Base-by-base conservation (phyloP, 2,797 vertebrate genomes). In the Cygnus olor region DNA sequence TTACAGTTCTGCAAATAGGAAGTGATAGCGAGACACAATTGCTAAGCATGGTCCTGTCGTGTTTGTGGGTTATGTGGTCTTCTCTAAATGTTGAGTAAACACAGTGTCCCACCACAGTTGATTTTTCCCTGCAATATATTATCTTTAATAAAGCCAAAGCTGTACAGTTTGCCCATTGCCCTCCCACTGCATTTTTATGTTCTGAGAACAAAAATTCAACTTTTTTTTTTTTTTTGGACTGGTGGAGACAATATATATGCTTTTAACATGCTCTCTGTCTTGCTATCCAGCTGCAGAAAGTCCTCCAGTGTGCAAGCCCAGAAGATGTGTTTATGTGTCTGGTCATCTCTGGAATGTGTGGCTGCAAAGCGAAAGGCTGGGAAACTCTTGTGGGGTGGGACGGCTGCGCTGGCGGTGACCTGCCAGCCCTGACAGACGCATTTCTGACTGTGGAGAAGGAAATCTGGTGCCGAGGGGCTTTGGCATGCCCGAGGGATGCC, bases 251-350 rank as follows among this genome's bases (percentile, higher is more conserved):
- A 71, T 54, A 80, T 68, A 70, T 68, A 49, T 24, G n/a, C 20
- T 80, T 88, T 89, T 66, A 84, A 83, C 63, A 30, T 85, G 81
- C 47, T 85, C 84, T 94, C 87, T 0, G 1, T 38, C 64, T 93
- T 93, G 42, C 19, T 82, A 58, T 45, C 72, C 93, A 90, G 84
- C 88, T 95, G 90, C 84, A 89, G 88, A 95, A 78, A 92, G 63
- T 53, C 66, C 56, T 94, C 56, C 63, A 69, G 81, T 24, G 21
- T 76, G 53, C 80, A 84, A 86, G 85, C 4, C 72, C 58, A 58
- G 88, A 85, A 92, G 90, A 90, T 89, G 78, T 89, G 94, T 96
- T 94, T 95, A 90, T 92, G 91, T 80, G 90, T 94, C 95, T 93
- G 90, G 85, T 72, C 96, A 94, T 94, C 80, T 94, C 80, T 93